Evolutionary conservation across 2,113 vertebrate genomes (phyloP).

Genomic region (Pelecanoides urinatrix): DNA sequence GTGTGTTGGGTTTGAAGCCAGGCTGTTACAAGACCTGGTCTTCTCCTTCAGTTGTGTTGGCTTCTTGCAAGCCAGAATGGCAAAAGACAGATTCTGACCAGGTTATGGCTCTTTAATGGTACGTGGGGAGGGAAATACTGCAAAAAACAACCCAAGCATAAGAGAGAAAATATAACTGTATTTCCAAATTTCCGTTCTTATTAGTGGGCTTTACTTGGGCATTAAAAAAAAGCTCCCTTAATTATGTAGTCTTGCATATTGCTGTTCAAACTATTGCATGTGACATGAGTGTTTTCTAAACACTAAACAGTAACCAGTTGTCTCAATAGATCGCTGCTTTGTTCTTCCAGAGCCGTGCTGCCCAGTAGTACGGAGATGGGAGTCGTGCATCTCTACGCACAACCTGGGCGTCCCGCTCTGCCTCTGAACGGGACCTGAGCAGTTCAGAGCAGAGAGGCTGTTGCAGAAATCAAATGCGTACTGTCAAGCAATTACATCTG

Average conservation of each 20-base stretch:
- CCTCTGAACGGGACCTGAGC: rapidly evolving
- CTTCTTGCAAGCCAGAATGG: background rate
- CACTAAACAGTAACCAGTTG: background rate
- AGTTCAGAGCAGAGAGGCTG: background rate
- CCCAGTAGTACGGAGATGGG: background rate
- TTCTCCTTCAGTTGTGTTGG: background rate
- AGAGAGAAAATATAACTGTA: background rate
- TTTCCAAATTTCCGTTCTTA: background rate
- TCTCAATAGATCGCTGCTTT: background rate
- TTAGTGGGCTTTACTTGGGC: background rate
- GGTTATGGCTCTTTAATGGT: background rate
- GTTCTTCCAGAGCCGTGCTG: background rate
- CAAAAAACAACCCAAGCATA: rapidly evolving
- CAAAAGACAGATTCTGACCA: background rate
- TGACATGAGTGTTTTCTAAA: background rate
- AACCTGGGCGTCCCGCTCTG: background rate
- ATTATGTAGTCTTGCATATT: background rate
- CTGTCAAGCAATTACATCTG: background rate
- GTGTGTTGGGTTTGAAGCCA: background rate
- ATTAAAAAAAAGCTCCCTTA: background rate
- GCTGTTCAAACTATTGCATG: background rate
- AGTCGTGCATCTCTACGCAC: rapidly evolving
- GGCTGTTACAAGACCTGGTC: background rate
- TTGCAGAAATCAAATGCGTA: rapidly evolving
- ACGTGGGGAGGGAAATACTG: rapidly evolving